Percentiles rank a stretch among this genome's conserved stretches.
phyloP scores from a whole-genome alignment of 1,140 invertebrate genomes.

The Dendrolimus kikuchii region DNA sequence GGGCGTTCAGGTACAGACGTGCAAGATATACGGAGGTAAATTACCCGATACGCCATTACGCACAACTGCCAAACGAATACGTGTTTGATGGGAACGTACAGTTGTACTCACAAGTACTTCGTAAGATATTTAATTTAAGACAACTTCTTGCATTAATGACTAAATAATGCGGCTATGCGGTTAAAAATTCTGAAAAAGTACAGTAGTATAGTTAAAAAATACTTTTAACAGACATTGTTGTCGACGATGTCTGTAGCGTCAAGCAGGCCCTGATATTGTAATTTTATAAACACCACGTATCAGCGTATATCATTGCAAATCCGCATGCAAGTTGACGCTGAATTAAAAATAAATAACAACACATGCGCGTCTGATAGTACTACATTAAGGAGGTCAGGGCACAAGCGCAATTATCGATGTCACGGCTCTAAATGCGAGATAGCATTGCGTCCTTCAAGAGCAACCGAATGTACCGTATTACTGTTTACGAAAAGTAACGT shows the following conservation, averaged over 20 bases:
- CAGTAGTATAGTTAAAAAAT: no score
- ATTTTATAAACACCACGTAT: no score
- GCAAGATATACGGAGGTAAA: conserved; percentile 17
- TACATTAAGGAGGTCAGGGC: conserved; percentile 48
- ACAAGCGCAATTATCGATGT: conserved; percentile 50
- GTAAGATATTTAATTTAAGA: conserved; percentile 1
- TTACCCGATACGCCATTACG: conserved; percentile 17
- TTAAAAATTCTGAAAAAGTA: no score
- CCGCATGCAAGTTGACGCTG: no score
- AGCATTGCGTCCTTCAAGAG: conserved; percentile 28
- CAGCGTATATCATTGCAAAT: no score
- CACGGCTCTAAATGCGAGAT: conserved; percentile 25
- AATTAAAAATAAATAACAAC: not conserved
- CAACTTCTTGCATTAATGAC: not conserved
- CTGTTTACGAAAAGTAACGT: not conserved
- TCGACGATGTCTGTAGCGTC: no score
- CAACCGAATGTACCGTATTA: not conserved
- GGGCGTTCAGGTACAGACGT: conserved; percentile 7
- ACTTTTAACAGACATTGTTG: no score
- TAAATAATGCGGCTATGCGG: no score
- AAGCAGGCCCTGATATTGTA: no score
- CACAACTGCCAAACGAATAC: conserved; percentile 20
- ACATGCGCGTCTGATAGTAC: conserved; percentile 14
- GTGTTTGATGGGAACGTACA: conserved; percentile 32
- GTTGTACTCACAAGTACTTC: conserved; percentile 13